Conservation (phyloP, 2,888 invertebrate genomes). For the Himalopsyche tibetana region DNA sequence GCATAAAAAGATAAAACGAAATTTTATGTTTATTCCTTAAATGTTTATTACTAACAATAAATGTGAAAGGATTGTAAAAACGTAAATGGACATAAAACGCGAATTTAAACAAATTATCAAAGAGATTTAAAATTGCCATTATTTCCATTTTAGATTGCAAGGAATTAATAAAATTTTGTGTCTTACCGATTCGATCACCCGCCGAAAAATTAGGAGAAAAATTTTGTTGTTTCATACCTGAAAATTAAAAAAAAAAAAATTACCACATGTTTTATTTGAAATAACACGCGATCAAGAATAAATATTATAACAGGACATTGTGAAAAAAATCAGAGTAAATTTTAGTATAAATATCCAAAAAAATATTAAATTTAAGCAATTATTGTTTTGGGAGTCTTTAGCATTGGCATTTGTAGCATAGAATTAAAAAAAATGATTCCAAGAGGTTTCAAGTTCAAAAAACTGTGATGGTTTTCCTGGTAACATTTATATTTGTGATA, state of each 20-base stretch:
- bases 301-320: too few species aligned
- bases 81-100: constrained; percentile 1
- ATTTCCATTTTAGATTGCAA: not conserved
- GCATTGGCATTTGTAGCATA: too few species aligned
- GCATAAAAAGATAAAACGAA: constrained; percentile 8
- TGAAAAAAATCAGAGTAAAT: too few species aligned
- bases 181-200: not conserved
- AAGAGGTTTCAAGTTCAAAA: too few species aligned
- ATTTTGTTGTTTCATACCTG: not conserved
- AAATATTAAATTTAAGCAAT: too few species aligned
- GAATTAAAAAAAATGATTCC: too few species aligned
- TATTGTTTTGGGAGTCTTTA: too few species aligned
- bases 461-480: too few species aligned
- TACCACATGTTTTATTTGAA: not conserved
- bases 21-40: constrained; percentile 23
- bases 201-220: not conserved
- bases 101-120: constrained; percentile 19
- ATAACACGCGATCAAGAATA: too few species aligned
- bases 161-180: not conserved
- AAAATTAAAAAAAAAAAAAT: not conserved
- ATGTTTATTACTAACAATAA: constrained; percentile 34
- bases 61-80: constrained; percentile 12
- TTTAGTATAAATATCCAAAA: too few species aligned
- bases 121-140: constrained; percentile 18
- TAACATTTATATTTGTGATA: too few species aligned